Conservation (phyloP, 2,888 invertebrate genomes). For the Platycheirus rosarum region DNA sequence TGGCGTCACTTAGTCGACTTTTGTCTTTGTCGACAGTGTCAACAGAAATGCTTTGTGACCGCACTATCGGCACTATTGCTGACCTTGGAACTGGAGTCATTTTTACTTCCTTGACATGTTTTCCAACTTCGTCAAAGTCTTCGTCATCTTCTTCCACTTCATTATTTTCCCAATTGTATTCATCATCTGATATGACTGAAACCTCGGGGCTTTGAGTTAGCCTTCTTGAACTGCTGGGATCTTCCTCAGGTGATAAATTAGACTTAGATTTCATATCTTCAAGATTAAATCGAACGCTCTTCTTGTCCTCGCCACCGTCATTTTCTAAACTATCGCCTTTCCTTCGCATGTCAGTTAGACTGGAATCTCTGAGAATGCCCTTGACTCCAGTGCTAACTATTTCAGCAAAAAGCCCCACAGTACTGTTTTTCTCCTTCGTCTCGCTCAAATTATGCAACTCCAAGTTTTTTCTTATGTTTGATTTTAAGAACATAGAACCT, state of each 20-base stretch:
- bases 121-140: constrained; percentile 80
- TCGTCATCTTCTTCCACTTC: constrained; percentile 77
- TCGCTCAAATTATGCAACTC: constrained; percentile 41
- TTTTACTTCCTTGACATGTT: constrained; percentile 81
- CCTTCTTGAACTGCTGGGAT: constrained; percentile 77
- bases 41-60: constrained; percentile 76
- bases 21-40: constrained; percentile 75
- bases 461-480: constrained; percentile 80
- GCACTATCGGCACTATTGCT: constrained; percentile 78
- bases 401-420: constrained; percentile 73
- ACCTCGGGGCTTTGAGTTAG: constrained; percentile 79
- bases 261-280: constrained; percentile 76
- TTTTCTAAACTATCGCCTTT: constrained; percentile 76
- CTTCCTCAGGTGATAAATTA: constrained; percentile 78
- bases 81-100: constrained; percentile 81
- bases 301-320: constrained; percentile 85
- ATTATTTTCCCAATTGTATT: constrained; percentile 78
- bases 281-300: constrained; percentile 88
- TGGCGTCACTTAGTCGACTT: constrained; percentile 68
- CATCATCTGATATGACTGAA: constrained; percentile 78
- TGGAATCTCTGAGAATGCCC: constrained; percentile 87
- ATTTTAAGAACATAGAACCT: constrained; percentile 87
- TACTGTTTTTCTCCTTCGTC: constrained; percentile 76
- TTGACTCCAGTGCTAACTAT: constrained; percentile 81
- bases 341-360: constrained; percentile 81